Evolutionary conservation across 2,113 vertebrate genomes (phyloP).

Genomic region (Baryphthengus martii): DNA sequence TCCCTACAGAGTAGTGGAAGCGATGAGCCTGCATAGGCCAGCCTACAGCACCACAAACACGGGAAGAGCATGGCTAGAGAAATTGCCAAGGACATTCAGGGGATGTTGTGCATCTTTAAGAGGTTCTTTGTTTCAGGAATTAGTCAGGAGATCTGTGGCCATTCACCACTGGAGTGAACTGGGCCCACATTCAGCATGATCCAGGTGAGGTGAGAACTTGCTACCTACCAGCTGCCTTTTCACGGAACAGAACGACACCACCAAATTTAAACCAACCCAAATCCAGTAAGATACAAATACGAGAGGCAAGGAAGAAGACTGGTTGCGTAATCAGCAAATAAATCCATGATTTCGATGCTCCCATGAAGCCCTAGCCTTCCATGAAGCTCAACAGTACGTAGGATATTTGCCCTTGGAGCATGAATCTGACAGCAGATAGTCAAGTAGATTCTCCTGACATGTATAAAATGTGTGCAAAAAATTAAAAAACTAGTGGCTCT

Average conservation of each 20-base stretch:
- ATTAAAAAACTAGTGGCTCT: background rate
- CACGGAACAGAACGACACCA: background rate
- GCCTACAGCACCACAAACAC: accelerated
- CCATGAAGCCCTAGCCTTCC: background rate
- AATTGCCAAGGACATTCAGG: background rate
- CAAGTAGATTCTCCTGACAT: background rate
- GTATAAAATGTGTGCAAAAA: background rate
- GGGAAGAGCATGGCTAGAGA: background rate
- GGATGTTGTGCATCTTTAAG: background rate
- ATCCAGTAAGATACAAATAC: background rate
- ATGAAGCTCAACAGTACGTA: background rate
- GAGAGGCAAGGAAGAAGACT: background rate
- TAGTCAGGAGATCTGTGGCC: background rate
- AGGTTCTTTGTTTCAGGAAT: background rate
- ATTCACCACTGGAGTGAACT: background rate
- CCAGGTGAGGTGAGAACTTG: background rate
- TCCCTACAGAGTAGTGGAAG: background rate
- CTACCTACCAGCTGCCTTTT: background rate
- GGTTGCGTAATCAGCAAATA: background rate
- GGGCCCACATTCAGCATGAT: background rate
- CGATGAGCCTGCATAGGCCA: background rate
- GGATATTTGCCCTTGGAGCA: background rate
- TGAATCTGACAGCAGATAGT: background rate
- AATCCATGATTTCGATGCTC: background rate
- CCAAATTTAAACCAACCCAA: background rate